Conservation (phyloP, 2,113 vertebrate genomes). For the Muscicapa adusta region DNA sequence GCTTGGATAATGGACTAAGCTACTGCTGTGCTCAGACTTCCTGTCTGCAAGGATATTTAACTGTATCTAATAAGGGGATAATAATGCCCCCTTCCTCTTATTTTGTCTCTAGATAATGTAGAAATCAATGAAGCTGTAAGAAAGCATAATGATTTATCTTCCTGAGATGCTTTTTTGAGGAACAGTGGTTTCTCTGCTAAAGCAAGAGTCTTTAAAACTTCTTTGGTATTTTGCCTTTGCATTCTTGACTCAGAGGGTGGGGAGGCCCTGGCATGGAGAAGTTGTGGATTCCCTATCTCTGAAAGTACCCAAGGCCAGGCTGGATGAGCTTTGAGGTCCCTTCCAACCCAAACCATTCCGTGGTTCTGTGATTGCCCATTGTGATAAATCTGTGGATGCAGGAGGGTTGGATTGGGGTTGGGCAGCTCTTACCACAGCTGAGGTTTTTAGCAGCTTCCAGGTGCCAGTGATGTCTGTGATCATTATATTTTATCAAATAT, state of each 20-base stretch:
- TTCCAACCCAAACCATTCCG: not conserved
- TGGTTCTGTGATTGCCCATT: rapidly evolving
- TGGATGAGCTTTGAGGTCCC: not conserved
- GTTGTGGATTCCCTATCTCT: not conserved
- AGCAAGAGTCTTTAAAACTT: not conserved
- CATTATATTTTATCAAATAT: too few species aligned
- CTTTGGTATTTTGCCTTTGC: not conserved
- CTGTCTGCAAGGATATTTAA: conserved; percentile 22
- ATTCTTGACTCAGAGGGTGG: not conserved
- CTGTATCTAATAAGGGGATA: conserved; percentile 21
- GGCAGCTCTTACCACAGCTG: not conserved
- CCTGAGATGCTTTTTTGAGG: not conserved
- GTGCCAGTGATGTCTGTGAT: rapidly evolving
- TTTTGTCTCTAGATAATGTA: conserved; percentile 31
- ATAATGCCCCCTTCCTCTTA: conserved; percentile 36
- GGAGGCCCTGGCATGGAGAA: not conserved
- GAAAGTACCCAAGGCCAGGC: not conserved
- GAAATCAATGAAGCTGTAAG: conserved; percentile 37
- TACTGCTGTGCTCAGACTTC: conserved; percentile 14
- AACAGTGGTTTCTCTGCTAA: not conserved
- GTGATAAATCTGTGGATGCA: not conserved
- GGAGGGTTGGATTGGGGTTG: not conserved
- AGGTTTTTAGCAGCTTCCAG: not conserved
- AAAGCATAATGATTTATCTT: not conserved
- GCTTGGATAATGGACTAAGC: conserved; percentile 15